phyloP scores from a whole-genome alignment of 2,797 vertebrate genomes.

The Kryptopterus vitreolus region DNA sequence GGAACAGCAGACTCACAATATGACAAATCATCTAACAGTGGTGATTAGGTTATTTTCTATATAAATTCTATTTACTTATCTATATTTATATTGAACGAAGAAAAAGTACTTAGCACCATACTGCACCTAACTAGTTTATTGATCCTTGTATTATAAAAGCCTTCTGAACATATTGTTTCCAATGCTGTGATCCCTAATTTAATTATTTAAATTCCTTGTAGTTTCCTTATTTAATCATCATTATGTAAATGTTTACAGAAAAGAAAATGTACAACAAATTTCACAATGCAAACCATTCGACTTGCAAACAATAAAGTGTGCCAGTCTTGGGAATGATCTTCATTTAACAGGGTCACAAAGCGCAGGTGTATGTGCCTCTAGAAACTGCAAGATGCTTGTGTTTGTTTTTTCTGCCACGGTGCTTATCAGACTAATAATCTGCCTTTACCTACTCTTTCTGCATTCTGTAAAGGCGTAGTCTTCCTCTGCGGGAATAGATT shows the following conservation, averaged over 20 bases:
- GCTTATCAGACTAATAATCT: constrained; percentile 31
- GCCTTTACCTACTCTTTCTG: neutral
- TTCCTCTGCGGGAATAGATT: too few relatives aligned
- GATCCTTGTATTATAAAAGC: neutral
- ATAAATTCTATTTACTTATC: neutral
- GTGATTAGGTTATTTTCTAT: neutral
- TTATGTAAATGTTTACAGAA: neutral
- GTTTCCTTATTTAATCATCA: neutral
- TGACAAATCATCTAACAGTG: neutral
- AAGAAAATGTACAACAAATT: neutral
- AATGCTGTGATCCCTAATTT: neutral
- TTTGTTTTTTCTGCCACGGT: constrained; percentile 21
- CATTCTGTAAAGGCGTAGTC: constrained; percentile 22
- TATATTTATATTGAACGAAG: too few relatives aligned
- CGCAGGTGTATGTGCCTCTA: constrained; percentile 42
- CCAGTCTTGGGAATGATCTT: neutral
- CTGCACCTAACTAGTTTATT: neutral
- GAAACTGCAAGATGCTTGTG: constrained; percentile 26
- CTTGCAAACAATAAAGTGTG: neutral
- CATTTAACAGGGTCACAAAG: constrained; percentile 21
- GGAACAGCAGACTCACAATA: neutral
- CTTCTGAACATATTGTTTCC: neutral
- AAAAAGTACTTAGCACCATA: neutral
- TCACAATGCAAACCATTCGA: neutral
- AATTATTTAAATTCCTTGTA: too few relatives aligned